These are phyloP conservation scores for Abrostola tripartita DNA, from an alignment of 2,888 invertebrate species.

Conservation along the genomic window DNA sequence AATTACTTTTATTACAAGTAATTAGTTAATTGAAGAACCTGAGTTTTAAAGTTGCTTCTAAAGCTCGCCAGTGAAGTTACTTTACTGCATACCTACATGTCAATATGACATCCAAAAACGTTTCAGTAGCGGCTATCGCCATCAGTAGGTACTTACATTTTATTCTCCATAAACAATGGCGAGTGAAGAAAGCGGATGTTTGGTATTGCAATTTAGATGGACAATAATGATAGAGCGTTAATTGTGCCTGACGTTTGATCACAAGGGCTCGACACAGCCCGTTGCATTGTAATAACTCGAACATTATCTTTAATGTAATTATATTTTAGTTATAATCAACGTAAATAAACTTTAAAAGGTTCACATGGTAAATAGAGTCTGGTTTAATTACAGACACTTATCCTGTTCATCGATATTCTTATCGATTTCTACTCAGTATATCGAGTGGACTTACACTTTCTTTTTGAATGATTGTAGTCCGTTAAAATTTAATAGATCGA, in stretches of 20 bases:
- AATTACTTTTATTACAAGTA: too few relatives aligned
- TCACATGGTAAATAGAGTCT: constrained; percentile 34
- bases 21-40: too few relatives aligned
- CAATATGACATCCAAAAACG: constrained; percentile 25
- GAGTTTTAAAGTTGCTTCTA: too few relatives aligned
- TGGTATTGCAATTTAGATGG: constrained; percentile 84
- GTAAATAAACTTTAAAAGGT: constrained; percentile 52
- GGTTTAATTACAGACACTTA: constrained; percentile 45
- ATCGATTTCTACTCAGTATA: background rate
- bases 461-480: too few relatives aligned
- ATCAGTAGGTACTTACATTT: constrained; percentile 57
- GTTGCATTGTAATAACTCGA: constrained; percentile 55
- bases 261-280: constrained; percentile 53
- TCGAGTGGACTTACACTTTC: too few relatives aligned
- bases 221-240: constrained; percentile 78
- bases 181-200: constrained; percentile 80
- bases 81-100: background rate
- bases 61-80: too few relatives aligned
- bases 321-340: constrained; percentile 50
- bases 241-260: constrained; percentile 74
- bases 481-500: too few relatives aligned
- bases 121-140: constrained; percentile 23
- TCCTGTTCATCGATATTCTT: constrained; percentile 33
- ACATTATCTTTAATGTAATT: constrained; percentile 56
- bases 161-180: constrained; percentile 59